Conservation (phyloP, 2,113 vertebrate genomes). For the Petromus typicus region DNA sequence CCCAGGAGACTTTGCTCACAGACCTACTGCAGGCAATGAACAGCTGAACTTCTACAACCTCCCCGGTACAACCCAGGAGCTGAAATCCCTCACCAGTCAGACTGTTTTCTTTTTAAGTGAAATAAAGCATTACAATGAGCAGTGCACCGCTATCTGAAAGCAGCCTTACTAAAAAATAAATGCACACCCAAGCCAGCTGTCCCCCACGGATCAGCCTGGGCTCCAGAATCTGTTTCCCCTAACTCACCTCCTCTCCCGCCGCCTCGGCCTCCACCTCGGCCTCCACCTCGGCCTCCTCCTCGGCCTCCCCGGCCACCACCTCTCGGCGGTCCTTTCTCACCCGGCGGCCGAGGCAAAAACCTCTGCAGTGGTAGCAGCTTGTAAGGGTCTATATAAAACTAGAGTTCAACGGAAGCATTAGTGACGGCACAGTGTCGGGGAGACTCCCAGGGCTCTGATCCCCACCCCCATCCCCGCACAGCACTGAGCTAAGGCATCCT, state of each 20-base stretch:
- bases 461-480: neutral
- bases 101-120: neutral
- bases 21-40: neutral
- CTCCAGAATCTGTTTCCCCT: neutral
- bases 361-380: conserved; percentile 96
- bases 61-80: neutral
- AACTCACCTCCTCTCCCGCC: conserved; percentile 89
- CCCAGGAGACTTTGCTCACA: neutral
- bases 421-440: neutral
- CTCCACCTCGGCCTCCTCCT: conserved; percentile 90
- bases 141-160: neutral
- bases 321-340: conserved; percentile 94
- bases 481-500: neutral
- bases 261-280: conserved; percentile 90
- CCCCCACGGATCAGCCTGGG: neutral
- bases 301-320: conserved; percentile 93
- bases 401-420: conserved; percentile 29
- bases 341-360: conserved; percentile 96
- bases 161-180: neutral
- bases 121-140: neutral
- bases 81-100: neutral
- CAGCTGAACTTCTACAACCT: neutral
- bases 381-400: conserved; percentile 98
- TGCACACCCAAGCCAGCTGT: neutral
- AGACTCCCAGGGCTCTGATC: neutral